phyloP scores from a whole-genome alignment of 2,113 vertebrate genomes.

The Calyptomena viridis region DNA sequence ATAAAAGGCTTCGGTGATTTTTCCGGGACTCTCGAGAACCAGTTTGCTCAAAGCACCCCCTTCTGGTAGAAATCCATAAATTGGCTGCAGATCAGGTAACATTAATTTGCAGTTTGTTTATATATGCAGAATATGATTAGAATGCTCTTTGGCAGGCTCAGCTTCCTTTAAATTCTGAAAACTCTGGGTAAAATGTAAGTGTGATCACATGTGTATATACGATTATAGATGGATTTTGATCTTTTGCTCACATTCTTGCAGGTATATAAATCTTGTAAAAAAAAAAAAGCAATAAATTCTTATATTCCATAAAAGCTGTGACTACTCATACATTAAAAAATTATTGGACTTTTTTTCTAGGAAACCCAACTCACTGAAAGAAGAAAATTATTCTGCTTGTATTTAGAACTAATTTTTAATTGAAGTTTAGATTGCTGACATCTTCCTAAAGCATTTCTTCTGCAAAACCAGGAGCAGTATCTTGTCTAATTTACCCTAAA shows the following conservation, averaged over 20 bases:
- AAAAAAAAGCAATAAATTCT: background rate
- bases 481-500: background rate
- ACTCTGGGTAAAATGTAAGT: background rate
- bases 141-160: background rate
- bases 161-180: background rate
- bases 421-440: background rate
- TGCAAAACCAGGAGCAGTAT: background rate
- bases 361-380: background rate
- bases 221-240: background rate
- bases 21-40: background rate
- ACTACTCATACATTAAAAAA: background rate
- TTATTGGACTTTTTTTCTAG: background rate
- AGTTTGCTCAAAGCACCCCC: constrained; percentile 29
- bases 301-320: background rate
- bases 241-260: background rate
- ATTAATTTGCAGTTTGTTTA: background rate
- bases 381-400: background rate
- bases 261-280: background rate
- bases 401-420: background rate
- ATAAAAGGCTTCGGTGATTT: background rate
- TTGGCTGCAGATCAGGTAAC: background rate
- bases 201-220: background rate
- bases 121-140: background rate
- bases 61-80: background rate
- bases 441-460: background rate